Conservation (phyloP, 1,140 invertebrate species). For the Saccostrea echinata region DNA sequence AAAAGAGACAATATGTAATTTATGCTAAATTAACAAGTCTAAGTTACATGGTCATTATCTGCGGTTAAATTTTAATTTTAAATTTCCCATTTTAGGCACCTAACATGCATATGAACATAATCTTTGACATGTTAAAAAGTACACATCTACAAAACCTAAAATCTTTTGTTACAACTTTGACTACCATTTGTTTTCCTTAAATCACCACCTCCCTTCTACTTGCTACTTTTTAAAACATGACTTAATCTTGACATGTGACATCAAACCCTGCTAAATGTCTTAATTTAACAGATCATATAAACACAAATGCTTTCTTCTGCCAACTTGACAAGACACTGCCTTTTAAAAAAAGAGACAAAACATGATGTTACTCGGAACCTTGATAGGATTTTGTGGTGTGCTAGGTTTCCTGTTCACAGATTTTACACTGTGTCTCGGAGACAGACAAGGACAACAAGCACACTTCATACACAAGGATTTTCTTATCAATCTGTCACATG, state of each 20-base stretch:
- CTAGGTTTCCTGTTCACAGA: slow-evolving; percentile 17
- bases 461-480: slow-evolving; percentile 32
- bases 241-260: slow-evolving; percentile 23
- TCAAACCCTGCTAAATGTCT: slow-evolving; percentile 17
- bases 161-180: background rate
- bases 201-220: slow-evolving; percentile 7
- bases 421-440: slow-evolving; percentile 1
- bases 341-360: slow-evolving; percentile 22
- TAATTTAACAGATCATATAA: slow-evolving; percentile 29
- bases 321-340: slow-evolving; percentile 30
- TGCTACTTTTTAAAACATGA: background rate
- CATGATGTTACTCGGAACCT: slow-evolving; percentile 36
- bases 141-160: background rate
- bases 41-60: background rate
- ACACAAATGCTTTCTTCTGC: slow-evolving; percentile 12
- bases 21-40: no score
- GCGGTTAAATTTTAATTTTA: background rate
- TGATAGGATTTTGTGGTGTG: slow-evolving; percentile 10
- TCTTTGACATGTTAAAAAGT: background rate
- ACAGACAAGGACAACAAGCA: background rate
- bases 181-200: background rate
- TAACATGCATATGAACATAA: slow-evolving; percentile 7
- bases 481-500: slow-evolving; percentile 38
- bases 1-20: no score
- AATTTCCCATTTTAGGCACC: background rate